Percentiles rank a stretch among this genome's conserved stretches.
Evolutionary conservation across 2,888 invertebrate species (phyloP).

Genomic region (Cataglyphis altisquamis): DNA sequence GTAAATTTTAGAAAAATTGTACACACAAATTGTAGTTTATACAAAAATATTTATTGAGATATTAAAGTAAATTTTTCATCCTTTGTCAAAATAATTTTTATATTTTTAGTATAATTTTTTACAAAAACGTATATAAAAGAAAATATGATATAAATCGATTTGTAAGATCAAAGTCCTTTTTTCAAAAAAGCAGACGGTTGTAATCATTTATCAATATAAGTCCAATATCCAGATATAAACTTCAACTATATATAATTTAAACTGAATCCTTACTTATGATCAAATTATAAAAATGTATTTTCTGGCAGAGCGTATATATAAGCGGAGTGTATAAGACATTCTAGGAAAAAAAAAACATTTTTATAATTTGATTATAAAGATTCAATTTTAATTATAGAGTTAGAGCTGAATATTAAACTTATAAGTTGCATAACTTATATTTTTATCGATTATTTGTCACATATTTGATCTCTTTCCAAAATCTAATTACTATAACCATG

Average conservation of each 20-base stretch:
- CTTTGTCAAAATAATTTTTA: background rate
- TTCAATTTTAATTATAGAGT: conserved; percentile 31
- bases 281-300: conserved; percentile 7
- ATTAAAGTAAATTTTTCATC: background rate
- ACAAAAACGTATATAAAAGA: conserved; percentile 2
- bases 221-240: conserved; percentile 14
- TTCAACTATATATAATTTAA: conserved; percentile 24
- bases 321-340: background rate
- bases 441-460: conserved; percentile 7
- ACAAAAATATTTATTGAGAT: background rate
- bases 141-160: conserved; percentile 10
- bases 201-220: conserved; percentile 28
- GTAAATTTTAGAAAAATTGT: background rate
- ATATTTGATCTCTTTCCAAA: conserved; percentile 11
- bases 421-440: conserved; percentile 33
- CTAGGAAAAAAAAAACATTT: background rate
- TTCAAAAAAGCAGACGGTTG: conserved; percentile 1
- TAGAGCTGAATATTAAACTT: conserved; percentile 27
- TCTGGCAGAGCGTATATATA: background rate
- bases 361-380: conserved; percentile 20
- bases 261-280: conserved; percentile 10
- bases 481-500: conserved; percentile 58
- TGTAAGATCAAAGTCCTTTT: conserved; percentile 30
- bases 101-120: background rate
- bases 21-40: background rate